A percentile compares a stretch with the other conserved stretches of the same genome.
phyloP scores from a whole-genome alignment of 2,888 invertebrate species.

The Acronicta alni region DNA sequence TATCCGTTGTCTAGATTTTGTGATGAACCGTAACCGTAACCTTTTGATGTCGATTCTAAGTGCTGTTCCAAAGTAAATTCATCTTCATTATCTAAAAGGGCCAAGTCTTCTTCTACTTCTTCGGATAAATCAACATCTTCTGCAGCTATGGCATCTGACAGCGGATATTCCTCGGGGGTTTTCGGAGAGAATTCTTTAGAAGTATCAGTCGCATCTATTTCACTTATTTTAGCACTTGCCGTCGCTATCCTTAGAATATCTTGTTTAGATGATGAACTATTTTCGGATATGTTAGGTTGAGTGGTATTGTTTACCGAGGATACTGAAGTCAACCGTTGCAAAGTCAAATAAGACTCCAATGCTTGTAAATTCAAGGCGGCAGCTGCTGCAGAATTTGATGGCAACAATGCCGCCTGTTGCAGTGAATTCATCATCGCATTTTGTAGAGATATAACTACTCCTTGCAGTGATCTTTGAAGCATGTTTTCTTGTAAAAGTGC shows the following conservation, averaged over 20 bases:
- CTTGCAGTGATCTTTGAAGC: constrained; percentile 93
- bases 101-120: constrained; percentile 93
- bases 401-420: constrained; percentile 94
- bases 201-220: constrained; percentile 79
- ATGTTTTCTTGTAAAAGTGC: constrained; percentile 91
- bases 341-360: constrained; percentile 94
- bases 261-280: constrained; percentile 87
- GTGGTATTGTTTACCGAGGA: constrained; percentile 86
- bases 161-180: constrained; percentile 85
- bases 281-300: constrained; percentile 74
- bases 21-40: constrained; percentile 83
- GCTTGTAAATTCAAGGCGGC: constrained; percentile 96
- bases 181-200: constrained; percentile 82
- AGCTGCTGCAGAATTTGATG: constrained; percentile 95
- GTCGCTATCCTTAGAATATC: constrained; percentile 92
- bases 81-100: constrained; percentile 93
- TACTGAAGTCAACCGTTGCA: constrained; percentile 93
- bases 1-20: constrained; percentile 91
- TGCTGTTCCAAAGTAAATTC: constrained; percentile 90
- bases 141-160: constrained; percentile 86
- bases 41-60: constrained; percentile 83
- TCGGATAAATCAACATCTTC: constrained; percentile 92
- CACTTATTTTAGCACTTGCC: constrained; percentile 86
- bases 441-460: constrained; percentile 94
- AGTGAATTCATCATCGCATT: constrained; percentile 95